Conservation (phyloP, 53 echinoderm and acorn worm species). For the Actinopyga echinites region DNA sequence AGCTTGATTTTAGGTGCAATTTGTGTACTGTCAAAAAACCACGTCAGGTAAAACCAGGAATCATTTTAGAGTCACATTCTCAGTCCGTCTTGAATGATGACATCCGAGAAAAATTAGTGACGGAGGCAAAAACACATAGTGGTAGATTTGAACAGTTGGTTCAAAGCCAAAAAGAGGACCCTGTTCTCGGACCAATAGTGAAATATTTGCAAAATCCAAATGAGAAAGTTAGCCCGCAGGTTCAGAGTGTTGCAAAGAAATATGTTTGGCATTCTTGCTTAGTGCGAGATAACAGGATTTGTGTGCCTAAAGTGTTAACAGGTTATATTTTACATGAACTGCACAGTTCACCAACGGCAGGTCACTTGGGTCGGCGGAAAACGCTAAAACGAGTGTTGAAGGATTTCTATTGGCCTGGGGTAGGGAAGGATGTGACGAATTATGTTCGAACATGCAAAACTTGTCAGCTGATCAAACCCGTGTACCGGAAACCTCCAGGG, state of each 20-base stretch:
- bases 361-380: conserved; percentile 60
- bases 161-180: background rate
- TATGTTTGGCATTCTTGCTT: conserved; percentile 7
- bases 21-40: background rate
- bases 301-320: conserved; percentile 16
- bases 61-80: background rate
- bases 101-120: background rate
- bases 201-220: background rate
- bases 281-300: background rate
- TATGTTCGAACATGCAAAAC: conserved; percentile 46
- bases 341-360: conserved; percentile 52
- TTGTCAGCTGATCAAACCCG: conserved; percentile 48
- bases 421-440: conserved; percentile 22
- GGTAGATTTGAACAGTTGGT: background rate
- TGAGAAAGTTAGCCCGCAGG: background rate
- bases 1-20: background rate
- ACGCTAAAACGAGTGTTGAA: conserved; percentile 48
- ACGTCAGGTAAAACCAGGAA: background rate
- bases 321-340: conserved; percentile 28
- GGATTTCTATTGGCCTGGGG: conserved; percentile 46
- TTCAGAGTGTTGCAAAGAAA: background rate
- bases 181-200: conserved; percentile 9
- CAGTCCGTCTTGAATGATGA: background rate
- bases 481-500: conserved; percentile 37
- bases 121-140: background rate